Percentiles rank a stretch among this genome's conserved stretches.
These are phyloP conservation scores for Cliona cf. orientalis DNA, from an alignment of 37 sponge, comb jelly and placozoan genomes.

Conservation along the genomic window DNA sequence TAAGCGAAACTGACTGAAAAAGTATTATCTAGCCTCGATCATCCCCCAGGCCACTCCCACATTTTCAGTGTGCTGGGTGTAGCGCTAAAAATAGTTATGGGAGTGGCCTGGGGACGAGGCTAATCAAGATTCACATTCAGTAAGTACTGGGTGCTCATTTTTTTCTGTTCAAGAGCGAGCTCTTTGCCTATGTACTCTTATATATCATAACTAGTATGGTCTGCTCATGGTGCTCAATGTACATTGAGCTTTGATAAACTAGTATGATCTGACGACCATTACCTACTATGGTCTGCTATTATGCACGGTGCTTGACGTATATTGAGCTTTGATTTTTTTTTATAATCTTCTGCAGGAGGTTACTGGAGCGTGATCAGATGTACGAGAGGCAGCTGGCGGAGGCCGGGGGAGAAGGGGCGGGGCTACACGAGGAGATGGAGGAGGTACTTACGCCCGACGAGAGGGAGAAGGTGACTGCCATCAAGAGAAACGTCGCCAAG, in stretches of 20 bases:
- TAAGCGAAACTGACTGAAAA: conserved; percentile 34
- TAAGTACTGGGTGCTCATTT: too few species aligned
- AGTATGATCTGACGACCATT: too few species aligned
- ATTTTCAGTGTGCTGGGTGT: background rate
- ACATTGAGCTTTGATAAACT: too few species aligned
- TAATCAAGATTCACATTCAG: too few species aligned
- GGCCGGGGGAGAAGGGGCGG: conserved; percentile 17
- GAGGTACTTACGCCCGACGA: conserved; percentile 84
- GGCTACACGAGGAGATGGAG: conserved; percentile 71
- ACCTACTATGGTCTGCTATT: too few species aligned
- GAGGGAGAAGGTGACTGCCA: conserved; percentile 39
- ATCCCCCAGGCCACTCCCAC: background rate
- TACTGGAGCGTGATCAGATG: conserved; percentile 61
- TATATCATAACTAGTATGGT: too few species aligned
- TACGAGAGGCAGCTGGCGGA: conserved; percentile 52
- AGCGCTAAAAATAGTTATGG: background rate
- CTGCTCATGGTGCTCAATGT: too few species aligned
- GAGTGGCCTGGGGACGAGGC: too few species aligned
- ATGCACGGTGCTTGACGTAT: too few species aligned
- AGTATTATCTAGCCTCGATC: background rate
- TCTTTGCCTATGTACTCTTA: too few species aligned
- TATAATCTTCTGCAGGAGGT: conserved; percentile 27
- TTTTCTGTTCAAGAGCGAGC: too few species aligned
- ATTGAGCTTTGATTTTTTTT: too few species aligned
- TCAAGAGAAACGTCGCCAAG: conserved; percentile 58